Base-by-base conservation (phyloP, 2,113 vertebrate species). In the Holacanthus passer region DNA sequence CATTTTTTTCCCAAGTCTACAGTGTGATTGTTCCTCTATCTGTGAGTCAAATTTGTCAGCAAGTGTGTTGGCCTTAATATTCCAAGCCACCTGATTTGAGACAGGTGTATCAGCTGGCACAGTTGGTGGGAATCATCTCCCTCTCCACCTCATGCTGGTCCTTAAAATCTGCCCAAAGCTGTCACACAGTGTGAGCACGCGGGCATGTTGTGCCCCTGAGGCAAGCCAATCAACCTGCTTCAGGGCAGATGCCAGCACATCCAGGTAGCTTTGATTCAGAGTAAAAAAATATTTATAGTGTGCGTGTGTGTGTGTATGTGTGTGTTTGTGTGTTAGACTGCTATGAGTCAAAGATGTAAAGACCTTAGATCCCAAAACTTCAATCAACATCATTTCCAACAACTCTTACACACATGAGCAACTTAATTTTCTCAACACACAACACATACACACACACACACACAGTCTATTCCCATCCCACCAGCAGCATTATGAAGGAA, bases 61-160 rank as follows among this genome's bases (percentile, higher is more conserved):
- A 31, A 60, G 63, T 31, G 31, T 65, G 29, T n/a, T 73, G 59
- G 19, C 39, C 43, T 67, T 72, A 64, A 81, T 68, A 63, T 69
- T 41, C 10, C 16, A 24, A 22, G 12, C 55, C 8, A 55, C 56
- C 12, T 76, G 37, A 77, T 77, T 43, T 6, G 4, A 29, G 53
- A 56, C 60, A 66, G 5, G 11, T 37, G 58, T n/a, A 66, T 3
- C 12, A 67, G 52, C 72, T 55, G 58, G 43, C 56, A 48, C 35
- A 56, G 72, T 47, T 2, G 3, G 58, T 3, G 41, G 24, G 24
- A 70, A 66, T 81, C 53, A 70, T 53, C 29, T 66, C 35, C 31
- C 47, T 79, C 22, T 82, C 47, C 24, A 41, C 17, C 29, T 80
- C 76, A 59, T 41, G 32, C 52, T 1, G 8, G 32, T 41, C 45